A percentile compares a stretch with the other conserved stretches of the same genome.
Conservation (phyloP, 2,797 vertebrate genomes). For the Knipowitschia caucasica region DNA sequence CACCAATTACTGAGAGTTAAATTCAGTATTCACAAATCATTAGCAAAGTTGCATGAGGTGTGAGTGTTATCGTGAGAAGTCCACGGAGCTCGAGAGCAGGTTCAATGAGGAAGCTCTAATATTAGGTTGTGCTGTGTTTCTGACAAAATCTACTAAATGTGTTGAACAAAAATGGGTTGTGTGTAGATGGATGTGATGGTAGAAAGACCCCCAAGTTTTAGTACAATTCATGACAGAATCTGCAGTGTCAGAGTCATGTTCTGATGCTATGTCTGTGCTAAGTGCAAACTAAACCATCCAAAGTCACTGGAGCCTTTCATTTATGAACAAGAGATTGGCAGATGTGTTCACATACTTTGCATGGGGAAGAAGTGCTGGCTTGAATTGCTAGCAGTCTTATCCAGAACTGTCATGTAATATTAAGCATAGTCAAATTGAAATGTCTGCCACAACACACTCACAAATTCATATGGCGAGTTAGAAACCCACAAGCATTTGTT, state of each 20-base stretch:
- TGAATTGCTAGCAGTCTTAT: constrained; percentile 68
- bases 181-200: too few relatives aligned
- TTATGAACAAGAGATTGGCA: constrained; percentile 20
- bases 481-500: constrained; percentile 11
- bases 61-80: constrained; percentile 23
- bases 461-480: constrained; percentile 8
- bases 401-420: constrained; percentile 73
- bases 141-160: too few relatives aligned
- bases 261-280: too few relatives aligned
- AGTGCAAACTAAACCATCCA: too few relatives aligned
- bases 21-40: constrained; percentile 18
- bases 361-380: constrained; percentile 34
- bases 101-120: too few relatives aligned
- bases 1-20: constrained; percentile 16
- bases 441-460: constrained; percentile 40
- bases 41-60: constrained; percentile 14
- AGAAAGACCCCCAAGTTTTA: too few relatives aligned
- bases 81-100: constrained; percentile 8
- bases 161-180: too few relatives aligned
- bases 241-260: too few relatives aligned
- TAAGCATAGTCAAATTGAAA: constrained; percentile 52
- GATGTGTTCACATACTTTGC: constrained; percentile 14
- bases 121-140: too few relatives aligned
- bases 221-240: too few relatives aligned
- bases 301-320: constrained; percentile 9